Conservation (phyloP, 2,797 vertebrate genomes). For the Sphenodon punctatus region DNA sequence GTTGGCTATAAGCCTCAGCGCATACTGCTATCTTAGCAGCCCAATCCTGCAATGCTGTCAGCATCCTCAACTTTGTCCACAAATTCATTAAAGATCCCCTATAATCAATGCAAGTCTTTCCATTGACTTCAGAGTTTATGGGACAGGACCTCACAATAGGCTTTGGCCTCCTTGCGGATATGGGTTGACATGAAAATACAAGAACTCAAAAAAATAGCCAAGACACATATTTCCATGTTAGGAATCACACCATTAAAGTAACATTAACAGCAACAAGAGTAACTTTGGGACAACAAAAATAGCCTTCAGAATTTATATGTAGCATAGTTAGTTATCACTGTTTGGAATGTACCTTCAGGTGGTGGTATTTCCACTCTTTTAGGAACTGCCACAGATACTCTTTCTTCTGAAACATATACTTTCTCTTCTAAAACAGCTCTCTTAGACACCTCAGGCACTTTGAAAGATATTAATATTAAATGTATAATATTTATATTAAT, state of each 20-base stretch:
- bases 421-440: constrained; percentile 74
- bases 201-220: neutral
- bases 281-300: neutral
- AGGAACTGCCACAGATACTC: constrained; percentile 68
- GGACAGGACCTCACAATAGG: neutral
- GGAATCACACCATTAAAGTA: neutral
- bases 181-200: neutral
- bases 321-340: neutral
- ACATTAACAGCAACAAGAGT: neutral
- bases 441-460: constrained; percentile 80
- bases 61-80: neutral
- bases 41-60: neutral
- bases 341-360: constrained; percentile 69
- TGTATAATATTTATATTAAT: no score
- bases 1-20: neutral
- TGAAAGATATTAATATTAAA: constrained; percentile 69
- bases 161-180: neutral
- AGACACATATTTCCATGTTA: neutral
- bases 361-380: constrained; percentile 64
- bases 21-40: neutral
- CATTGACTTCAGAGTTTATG: neutral
- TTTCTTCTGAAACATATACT: constrained; percentile 64
- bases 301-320: neutral
- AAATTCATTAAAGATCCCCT: neutral
- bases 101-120: neutral